A percentile compares a stretch with the other conserved stretches of the same genome.
Evolutionary conservation across 53 echinoderm and acorn worm genomes (phyloP).

Genomic region (Astropecten irregularis): DNA sequence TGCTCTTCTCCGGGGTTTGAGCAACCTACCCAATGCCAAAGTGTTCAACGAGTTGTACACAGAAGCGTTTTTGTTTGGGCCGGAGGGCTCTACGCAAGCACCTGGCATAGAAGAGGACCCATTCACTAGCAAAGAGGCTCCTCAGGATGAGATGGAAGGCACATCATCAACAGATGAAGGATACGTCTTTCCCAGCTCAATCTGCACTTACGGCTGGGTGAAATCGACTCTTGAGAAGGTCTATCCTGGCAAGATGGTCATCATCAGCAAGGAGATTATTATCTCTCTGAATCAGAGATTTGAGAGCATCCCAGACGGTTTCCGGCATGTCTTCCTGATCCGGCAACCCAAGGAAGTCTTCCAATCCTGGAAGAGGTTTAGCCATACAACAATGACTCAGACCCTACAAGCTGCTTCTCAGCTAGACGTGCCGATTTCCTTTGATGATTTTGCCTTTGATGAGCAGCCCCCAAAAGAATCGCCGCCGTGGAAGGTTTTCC

Average conservation of each 20-base stretch:
- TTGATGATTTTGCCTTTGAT: constrained; percentile 19
- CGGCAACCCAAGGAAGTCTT: constrained; percentile 32
- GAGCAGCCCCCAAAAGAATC: neutral
- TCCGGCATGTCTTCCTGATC: constrained; percentile 24
- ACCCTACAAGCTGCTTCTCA: too few relatives aligned
- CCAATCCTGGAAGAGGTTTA: constrained; percentile 36
- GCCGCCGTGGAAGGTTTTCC: constrained; percentile 1
- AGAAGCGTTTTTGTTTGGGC: constrained; percentile 4
- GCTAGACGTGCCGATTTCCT: neutral
- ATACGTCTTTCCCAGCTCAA: constrained; percentile 1
- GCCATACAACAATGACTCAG: neutral
- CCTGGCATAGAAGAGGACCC: neutral
- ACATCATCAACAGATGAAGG: neutral
- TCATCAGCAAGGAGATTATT: constrained; percentile 44
- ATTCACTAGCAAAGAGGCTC: neutral
- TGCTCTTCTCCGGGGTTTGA: constrained; percentile 28
- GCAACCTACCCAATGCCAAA: constrained; percentile 25
- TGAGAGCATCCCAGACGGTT: constrained; percentile 2
- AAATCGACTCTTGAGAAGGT: constrained; percentile 16
- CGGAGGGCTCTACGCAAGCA: neutral
- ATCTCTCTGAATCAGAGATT: neutral
- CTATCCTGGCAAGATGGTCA: neutral
- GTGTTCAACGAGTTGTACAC: constrained; percentile 37
- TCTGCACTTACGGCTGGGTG: constrained; percentile 31
- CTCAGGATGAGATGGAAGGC: neutral